Base-by-base conservation (phyloP, 2,113 vertebrate genomes). In the Falco punctatus region DNA sequence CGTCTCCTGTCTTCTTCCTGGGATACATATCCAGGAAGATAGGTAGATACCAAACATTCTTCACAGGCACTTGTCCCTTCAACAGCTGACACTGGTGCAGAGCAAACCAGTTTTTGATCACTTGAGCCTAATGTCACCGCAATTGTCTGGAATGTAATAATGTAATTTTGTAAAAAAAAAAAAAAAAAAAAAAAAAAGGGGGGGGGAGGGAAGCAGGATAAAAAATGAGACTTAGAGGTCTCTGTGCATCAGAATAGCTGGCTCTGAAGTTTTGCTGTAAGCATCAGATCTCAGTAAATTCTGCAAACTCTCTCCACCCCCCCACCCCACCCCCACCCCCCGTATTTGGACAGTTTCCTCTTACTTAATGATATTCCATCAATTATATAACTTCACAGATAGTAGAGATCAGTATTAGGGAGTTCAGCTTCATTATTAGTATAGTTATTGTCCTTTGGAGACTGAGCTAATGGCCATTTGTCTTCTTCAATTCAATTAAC, bases 371-470 rank as follows among this genome's bases (percentile, higher is more conserved):
- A 97, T 95, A 96, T 96, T 91, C 91, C 94, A 93, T 97, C 97
- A 97, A 95, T 98, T 97, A 95, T 70, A 84, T 79, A 97, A 98
- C 94, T 96, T 81, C 91, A 78, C 20, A 67, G 95, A 92, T 97
- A 85, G 86, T 54, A 13, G 23, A 91, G 81, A 95, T 96, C 95
- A 70, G 95, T 81, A 75, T 81, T 74, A 83, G 87, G 85, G 94
- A 96, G 96, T 92, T 96, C 94, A 91, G 96, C 96, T 97, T 97
- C 95, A 97, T 98, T 97, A 98, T 98, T 92, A 94, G 95, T 22
- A 79, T 92, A 84, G 90, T 97, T 97, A 97, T 91, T 88, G 96
- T 97, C 92, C 97, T 96, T 95, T 92, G 90, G 96, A 97, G 97
- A 94, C 32, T 14, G 66, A 97, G 86, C 84, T 97, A 95, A 94